Base-by-base conservation (phyloP, 2,113 vertebrate genomes). In the Chiloscyllium plagiosum region DNA sequence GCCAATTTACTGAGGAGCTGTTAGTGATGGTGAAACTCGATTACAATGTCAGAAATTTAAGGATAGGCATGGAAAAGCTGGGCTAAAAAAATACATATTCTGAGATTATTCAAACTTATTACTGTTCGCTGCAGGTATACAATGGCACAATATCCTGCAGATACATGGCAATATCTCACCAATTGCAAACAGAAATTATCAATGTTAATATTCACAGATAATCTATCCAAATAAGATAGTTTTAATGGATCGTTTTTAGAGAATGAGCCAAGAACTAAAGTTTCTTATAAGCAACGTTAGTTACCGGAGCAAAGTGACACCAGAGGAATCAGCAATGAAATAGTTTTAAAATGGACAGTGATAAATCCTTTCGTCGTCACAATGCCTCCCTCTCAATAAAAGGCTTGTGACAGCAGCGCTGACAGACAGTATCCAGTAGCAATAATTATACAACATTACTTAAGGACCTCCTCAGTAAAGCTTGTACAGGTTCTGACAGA, bases 361-460 rank as follows among this genome's bases (percentile, higher is more conserved):
- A 50, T 95, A 52, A 95, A 95, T 50, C 94, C 50, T 3, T 95
- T 22, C 94, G 52, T 76, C 29, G 94, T 50, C 68, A 95, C 47
- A 72, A 95, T 95, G 50, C 26, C 24, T 70, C 47, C 94, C 6
- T 72, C 94, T 95, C 94, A 72, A 10, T 72, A 72, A 95, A 92
- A 93, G 89, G 61, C 61, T 93, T 61, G 61, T 42, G 61, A 95
- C 94, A 95, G 94, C 37, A 95, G 22, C 13, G 94, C 20, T 95
- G 94, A 95, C 26, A 12, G 94, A 95, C 94, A 70, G 26, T 72
- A 69, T 69, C 94, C 94, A 50, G 68, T 52, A 95, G 94, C 69
- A 72, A 52, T 70, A 95, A 95, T 70, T 52, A 15, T 69, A 72
- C 37, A 95, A 37, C 22, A 26, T 95, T 72, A 95, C 68, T 33